These are phyloP conservation scores for Drosophila lutescens DNA, from an alignment of 2,888 invertebrate genomes.

Conservation along the genomic window DNA sequence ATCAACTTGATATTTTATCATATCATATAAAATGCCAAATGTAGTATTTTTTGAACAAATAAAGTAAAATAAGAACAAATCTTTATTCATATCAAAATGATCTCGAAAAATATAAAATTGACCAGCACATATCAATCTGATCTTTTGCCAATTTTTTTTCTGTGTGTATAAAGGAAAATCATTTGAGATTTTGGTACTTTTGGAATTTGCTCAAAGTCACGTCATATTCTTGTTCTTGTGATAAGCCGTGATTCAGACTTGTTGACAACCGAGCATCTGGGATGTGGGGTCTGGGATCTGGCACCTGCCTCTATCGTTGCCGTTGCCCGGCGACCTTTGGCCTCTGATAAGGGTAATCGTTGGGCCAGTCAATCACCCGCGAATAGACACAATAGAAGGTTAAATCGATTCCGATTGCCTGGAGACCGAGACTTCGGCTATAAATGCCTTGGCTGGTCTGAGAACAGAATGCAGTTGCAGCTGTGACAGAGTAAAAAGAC, in stretches of 20 bases:
- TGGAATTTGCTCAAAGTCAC: constrained; percentile 14
- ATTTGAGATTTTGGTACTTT: not conserved
- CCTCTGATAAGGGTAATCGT: constrained; percentile 55
- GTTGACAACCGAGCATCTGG: constrained; percentile 11
- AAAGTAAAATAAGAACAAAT: no score
- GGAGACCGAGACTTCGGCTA: constrained; percentile 27
- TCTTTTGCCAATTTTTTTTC: no score
- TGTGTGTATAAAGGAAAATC: no score
- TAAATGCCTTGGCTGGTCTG: constrained; percentile 50
- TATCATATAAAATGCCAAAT: no score
- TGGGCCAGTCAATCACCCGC: constrained; percentile 45
- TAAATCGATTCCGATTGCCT: not conserved
- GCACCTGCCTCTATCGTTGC: constrained; percentile 14
- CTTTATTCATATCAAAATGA: no score
- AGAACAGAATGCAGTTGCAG: constrained; percentile 54
- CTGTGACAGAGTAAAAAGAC: constrained; percentile 10
- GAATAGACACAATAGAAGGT: not conserved
- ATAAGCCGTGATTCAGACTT: constrained; percentile 32
- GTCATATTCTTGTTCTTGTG: constrained; percentile 10
- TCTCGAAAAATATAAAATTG: no score
- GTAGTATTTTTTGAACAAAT: no score
- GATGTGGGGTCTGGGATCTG: constrained; percentile 7
- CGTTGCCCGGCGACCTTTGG: constrained; percentile 28
- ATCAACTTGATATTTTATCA: no score
- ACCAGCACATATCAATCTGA: no score